Evolutionary conservation across 2,797 vertebrate species (phyloP), one percentile per base, ranked within the genome.

Genomic region (Gambusia yucatana): DNA sequence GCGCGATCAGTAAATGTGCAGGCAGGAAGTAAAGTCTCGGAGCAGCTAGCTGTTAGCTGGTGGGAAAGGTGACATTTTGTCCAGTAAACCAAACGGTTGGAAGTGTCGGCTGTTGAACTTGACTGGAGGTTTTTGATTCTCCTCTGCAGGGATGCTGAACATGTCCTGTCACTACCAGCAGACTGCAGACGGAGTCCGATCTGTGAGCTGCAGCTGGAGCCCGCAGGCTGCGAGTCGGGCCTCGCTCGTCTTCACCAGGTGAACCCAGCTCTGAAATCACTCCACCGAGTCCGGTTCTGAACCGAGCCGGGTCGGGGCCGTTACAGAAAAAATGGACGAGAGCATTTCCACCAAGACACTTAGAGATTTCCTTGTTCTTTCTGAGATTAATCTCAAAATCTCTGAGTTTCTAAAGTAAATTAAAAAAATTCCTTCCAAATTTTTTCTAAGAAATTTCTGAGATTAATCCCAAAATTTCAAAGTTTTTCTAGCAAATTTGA

Each of bases 211-310:
- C 50, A 79, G 30, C n/a, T 86, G 88, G 90, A 80, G 14, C 14
- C 36, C 13, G 36, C 75, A 79, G 10, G 22, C 52, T 0, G 0
- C 33, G 41, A 7, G 82, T 0, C n/a, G 57, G 0, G 10, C 52
- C 16, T 87, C 88, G 0, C 73, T 92, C 20, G 46, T 86, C 76
- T 82, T 92, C 80, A 81, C 30, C 73, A 85, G 83, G 90, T 91
- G 39, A 70, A 39, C 41, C 0, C 57, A 20, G 22, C 10, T 69
- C 39, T n/a, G 48, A 39, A 25, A 20, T 30, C 48, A 2, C 20
- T 43, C 1, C 25, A 46, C 28, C 70, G 6, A 5, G 0, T 25
- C 20, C 8, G 25, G 52, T n/a, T 55, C 50, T 10, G 20, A 1
- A 25, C 46, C 44, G 3, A 11, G 44, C 13, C 44, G 11, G 11